These are phyloP conservation scores for Phodopus roborovskii DNA, from an alignment of 2,113 vertebrate genomes.

Conservation along the genomic window DNA sequence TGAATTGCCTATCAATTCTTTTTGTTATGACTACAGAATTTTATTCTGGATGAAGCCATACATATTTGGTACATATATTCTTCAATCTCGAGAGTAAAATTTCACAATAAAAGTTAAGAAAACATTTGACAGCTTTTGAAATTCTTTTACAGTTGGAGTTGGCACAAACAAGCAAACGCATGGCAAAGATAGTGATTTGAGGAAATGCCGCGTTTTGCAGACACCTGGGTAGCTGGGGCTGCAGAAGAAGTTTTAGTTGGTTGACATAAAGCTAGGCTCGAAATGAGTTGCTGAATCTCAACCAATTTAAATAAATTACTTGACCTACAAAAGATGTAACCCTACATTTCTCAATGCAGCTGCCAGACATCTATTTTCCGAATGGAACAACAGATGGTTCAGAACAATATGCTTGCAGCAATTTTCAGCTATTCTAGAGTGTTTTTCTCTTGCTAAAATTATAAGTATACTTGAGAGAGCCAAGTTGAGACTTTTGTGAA, in stretches of 20 bases:
- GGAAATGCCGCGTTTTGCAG: not conserved
- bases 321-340: slow-evolving; percentile 54
- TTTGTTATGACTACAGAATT: not conserved
- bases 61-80: not conserved
- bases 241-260: slow-evolving; percentile 39
- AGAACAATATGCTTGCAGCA: slow-evolving; percentile 50
- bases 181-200: not conserved
- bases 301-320: slow-evolving; percentile 50
- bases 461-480: slow-evolving; percentile 56
- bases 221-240: slow-evolving; percentile 10
- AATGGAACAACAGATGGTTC: slow-evolving; percentile 70
- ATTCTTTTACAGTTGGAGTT: slow-evolving; percentile 50
- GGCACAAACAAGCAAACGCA: not conserved
- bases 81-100: slow-evolving; percentile 18
- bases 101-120: slow-evolving; percentile 45
- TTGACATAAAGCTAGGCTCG: slow-evolving; percentile 18
- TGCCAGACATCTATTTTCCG: slow-evolving; percentile 65
- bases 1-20: not conserved
- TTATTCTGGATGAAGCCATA: not conserved
- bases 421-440: slow-evolving; percentile 41
- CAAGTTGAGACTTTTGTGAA: slow-evolving; percentile 64
- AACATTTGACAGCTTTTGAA: not conserved
- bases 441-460: slow-evolving; percentile 63
- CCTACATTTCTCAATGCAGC: slow-evolving; percentile 47
- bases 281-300: slow-evolving; percentile 49